Conservation (phyloP, 2,113 vertebrate species). For the Ciconia maguari region DNA sequence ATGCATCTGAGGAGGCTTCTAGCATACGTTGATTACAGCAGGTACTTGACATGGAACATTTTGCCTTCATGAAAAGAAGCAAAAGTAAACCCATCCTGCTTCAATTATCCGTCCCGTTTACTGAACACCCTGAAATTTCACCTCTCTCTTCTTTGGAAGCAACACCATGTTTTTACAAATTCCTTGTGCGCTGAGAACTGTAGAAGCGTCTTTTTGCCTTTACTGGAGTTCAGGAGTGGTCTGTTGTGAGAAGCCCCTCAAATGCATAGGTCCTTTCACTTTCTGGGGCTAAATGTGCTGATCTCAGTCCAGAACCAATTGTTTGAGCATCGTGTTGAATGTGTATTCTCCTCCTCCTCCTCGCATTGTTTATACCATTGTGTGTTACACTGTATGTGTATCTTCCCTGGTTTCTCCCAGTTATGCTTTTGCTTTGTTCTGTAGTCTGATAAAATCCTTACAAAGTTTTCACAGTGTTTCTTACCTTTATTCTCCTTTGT, state of each 20-base stretch:
- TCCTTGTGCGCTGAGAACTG: neutral
- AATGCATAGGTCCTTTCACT: slow-evolving; percentile 20
- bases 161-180: neutral
- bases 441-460: neutral
- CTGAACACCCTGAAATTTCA: neutral
- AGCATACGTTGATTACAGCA: neutral
- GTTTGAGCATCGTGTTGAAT: neutral
- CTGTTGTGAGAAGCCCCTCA: slow-evolving; percentile 19
- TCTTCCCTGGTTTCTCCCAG: neutral
- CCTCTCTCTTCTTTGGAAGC: neutral
- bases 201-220: neutral
- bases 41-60: neutral
- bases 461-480: neutral
- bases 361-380: neutral
- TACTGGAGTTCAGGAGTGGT: neutral
- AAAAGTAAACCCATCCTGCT: neutral
- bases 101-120: neutral
- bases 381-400: neutral
- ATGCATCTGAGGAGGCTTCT: slow-evolving; percentile 56
- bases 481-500: neutral
- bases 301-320: slow-evolving; percentile 5
- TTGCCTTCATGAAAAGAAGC: neutral
- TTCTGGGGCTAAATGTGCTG: neutral
- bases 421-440: neutral
- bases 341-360: neutral